Evolutionary conservation across 1,140 invertebrate species (phyloP), one percentile per base, ranked within the genome.

Genomic region (Drosophila parvula): DNA sequence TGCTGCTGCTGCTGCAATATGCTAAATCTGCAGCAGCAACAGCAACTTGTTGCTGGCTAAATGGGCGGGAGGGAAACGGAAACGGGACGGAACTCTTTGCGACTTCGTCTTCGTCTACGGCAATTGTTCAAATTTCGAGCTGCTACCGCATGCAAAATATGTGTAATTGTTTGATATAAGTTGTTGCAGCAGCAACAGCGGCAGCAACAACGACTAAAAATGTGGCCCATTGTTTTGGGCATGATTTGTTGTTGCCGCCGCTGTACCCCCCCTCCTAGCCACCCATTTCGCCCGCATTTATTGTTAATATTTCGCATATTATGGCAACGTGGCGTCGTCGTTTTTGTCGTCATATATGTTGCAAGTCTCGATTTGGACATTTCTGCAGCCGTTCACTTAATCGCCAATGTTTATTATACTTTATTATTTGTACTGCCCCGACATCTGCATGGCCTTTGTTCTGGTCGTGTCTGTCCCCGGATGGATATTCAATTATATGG

Each of bases 121-220:
- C 77, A 78, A 78, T 79, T 79, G 77, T 79, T 79, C 75, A 78
- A 78, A 78, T 78, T 78, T 78, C 75, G 74, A 78, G 62, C 69
- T 74, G 61, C 68, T 74, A 65, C 78, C 57, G 76, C 85, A 90
- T 88, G 90, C 85, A 90, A 91, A 91, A 91, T 91, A 81, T 91
- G 85, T 91, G 82, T 91, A 91, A 91, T 91, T 91, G 90, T 91
- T 91, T 91, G 79, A 78, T 89, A 88, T 89, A 88, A 88, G 83
- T 88, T 86, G 83, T 81, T 78, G 75, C 74, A 70, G 70, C 74
- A 50, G 61, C 61, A 34, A 41, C 45, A 59, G 51, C 53, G 40
- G 30, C 68, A 59, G 68, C 68, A 79, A 56, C 41, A 79, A 78
- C 81, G 65, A 78, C 64, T 83, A 78, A 86, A 83, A 88, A 86